phyloP scores from a whole-genome alignment of 2,797 vertebrate species.

The Pseudomugil tenellus region DNA sequence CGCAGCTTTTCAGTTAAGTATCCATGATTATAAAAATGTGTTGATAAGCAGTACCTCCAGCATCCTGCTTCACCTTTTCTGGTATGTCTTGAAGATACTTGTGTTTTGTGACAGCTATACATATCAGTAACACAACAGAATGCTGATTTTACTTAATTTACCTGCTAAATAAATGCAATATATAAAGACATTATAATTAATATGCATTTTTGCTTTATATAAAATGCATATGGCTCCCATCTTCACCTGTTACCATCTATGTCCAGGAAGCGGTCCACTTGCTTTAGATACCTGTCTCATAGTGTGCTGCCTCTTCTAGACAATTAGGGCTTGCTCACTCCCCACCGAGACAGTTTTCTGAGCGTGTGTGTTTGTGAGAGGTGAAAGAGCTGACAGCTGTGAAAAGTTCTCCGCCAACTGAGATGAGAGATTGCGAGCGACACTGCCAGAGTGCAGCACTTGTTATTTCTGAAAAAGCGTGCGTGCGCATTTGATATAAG shows the following conservation, averaged over 20 bases:
- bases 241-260: background rate
- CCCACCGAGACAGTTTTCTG: slow-evolving; percentile 48
- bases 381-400: slow-evolving; percentile 75
- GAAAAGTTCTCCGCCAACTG: slow-evolving; percentile 66
- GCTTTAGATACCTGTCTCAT: slow-evolving; percentile 16
- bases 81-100: background rate
- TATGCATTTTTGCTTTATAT: background rate
- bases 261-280: slow-evolving; percentile 8
- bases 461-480: slow-evolving; percentile 72
- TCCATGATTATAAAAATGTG: background rate
- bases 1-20: background rate
- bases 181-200: background rate
- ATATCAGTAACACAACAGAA: too few species aligned
- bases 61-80: background rate
- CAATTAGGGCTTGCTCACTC: slow-evolving; percentile 20
- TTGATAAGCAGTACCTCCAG: background rate
- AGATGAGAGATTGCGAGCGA: slow-evolving; percentile 66
- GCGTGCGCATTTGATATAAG: slow-evolving; percentile 70
- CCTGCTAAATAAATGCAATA: too few species aligned
- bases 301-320: slow-evolving; percentile 25
- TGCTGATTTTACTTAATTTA: too few species aligned
- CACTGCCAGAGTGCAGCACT: slow-evolving; percentile 69
- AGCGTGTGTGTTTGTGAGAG: slow-evolving; percentile 58
- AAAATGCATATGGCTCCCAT: background rate
- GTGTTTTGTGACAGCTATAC: background rate